Conservation (phyloP, 2,797 vertebrate species). For the Bradypodion pumilum region DNA sequence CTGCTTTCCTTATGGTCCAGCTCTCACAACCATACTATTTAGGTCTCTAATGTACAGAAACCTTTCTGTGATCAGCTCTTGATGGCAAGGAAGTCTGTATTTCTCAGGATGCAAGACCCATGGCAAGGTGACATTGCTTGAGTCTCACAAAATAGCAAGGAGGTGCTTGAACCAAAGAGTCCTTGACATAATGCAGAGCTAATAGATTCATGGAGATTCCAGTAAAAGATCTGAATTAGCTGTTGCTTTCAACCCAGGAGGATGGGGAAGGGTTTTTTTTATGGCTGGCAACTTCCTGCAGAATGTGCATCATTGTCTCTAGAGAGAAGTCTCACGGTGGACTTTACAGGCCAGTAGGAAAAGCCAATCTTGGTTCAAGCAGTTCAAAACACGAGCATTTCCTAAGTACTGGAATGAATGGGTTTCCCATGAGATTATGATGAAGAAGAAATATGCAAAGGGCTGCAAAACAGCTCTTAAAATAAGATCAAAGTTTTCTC, state of each 20-base stretch:
- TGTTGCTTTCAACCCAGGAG: neutral
- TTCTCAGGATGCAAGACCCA: conserved; percentile 5
- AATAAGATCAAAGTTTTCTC: neutral
- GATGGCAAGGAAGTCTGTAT: neutral
- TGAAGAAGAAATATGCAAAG: neutral
- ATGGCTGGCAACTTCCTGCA: conserved; percentile 45
- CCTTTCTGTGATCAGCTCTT: neutral
- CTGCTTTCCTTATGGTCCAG: too few species aligned
- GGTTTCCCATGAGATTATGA: neutral
- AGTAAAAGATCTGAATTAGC: conserved; percentile 49
- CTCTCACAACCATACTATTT: too few species aligned
- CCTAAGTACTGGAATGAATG: neutral
- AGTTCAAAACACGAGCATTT: neutral
- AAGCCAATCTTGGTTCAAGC: neutral
- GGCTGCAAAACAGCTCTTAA: rapidly evolving
- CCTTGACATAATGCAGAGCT: conserved; percentile 28
- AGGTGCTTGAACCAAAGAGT: conserved; percentile 52
- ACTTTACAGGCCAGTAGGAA: neutral
- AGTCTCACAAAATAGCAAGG: conserved; percentile 52
- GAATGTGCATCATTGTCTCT: conserved; percentile 22
- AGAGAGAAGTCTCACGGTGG: neutral
- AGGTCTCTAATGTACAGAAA: conserved; percentile 19
- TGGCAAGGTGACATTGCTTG: conserved; percentile 14
- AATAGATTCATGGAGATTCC: conserved; percentile 55
- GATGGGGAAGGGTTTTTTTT: conserved; percentile 52